Conservation (phyloP, 2,888 invertebrate genomes). For the Rosalia funebris region DNA sequence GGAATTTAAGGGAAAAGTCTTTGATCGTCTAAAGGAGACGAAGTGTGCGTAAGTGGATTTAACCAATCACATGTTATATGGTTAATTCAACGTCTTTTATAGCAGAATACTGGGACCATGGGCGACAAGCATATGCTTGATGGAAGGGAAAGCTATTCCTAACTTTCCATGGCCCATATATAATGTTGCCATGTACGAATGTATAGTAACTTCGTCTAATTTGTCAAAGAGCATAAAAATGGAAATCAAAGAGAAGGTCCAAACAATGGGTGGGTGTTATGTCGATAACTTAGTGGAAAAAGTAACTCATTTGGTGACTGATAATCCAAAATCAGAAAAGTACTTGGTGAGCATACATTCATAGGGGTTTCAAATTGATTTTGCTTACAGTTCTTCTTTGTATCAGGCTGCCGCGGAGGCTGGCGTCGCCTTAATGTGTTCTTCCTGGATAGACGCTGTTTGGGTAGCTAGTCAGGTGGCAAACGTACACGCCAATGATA, state of each 20-base stretch:
- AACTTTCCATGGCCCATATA: slow-evolving; percentile 80
- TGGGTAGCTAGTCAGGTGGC: slow-evolving; percentile 77
- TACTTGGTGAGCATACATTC: slow-evolving; percentile 71
- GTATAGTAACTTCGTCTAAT: slow-evolving; percentile 73
- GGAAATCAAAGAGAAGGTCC: slow-evolving; percentile 71
- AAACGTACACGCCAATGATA: slow-evolving; percentile 72
- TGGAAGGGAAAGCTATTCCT: slow-evolving; percentile 78
- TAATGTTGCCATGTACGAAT: slow-evolving; percentile 81
- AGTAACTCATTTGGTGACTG: slow-evolving; percentile 85
- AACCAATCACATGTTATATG: slow-evolving; percentile 13
- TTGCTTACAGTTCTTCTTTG: neutral
- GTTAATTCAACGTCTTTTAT: slow-evolving; percentile 41
- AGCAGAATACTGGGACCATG: slow-evolving; percentile 84
- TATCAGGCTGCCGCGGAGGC: slow-evolving; percentile 74
- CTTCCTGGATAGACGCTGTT: slow-evolving; percentile 82
- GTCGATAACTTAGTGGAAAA: slow-evolving; percentile 71
- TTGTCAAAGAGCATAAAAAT: slow-evolving; percentile 64
- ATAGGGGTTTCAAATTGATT: slow-evolving; percentile 6
- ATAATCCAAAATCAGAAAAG: slow-evolving; percentile 79
- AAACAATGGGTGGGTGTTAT: slow-evolving; percentile 82
- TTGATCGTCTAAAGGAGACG: slow-evolving; percentile 71
- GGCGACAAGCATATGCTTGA: slow-evolving; percentile 80
- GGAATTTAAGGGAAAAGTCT: slow-evolving; percentile 78
- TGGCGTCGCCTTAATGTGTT: slow-evolving; percentile 78
- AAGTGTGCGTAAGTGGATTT: slow-evolving; percentile 75